phyloP scores from a whole-genome alignment of 2,797 vertebrate genomes.

The Alauda arvensis region DNA sequence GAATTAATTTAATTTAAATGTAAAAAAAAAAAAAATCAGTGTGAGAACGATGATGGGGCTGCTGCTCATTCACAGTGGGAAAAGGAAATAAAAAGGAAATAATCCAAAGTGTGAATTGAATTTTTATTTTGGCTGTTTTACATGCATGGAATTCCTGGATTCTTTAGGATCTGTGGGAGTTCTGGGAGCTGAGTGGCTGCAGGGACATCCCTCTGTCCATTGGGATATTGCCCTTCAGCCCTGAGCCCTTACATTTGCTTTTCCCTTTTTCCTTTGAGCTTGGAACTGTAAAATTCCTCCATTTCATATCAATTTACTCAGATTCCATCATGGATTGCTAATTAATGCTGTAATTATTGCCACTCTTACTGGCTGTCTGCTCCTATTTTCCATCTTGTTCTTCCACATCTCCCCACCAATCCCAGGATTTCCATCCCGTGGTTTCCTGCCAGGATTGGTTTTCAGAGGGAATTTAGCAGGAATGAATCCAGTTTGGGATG shows the following conservation, averaged over 20 bases:
- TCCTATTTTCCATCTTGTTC: neutral
- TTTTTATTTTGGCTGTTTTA: neutral
- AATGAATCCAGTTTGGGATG: neutral
- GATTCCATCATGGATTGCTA: neutral
- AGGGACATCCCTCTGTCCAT: neutral
- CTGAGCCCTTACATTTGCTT: rapidly evolving
- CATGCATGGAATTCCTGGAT: neutral
- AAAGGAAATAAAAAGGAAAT: neutral
- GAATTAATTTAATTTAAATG: neutral
- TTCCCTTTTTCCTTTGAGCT: neutral
- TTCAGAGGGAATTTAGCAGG: neutral
- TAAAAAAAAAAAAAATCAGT: neutral
- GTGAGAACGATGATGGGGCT: no score
- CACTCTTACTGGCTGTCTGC: neutral
- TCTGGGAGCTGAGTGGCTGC: neutral
- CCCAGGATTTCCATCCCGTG: neutral
- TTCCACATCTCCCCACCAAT: neutral
- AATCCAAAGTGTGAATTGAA: rapidly evolving
- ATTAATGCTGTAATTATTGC: neutral
- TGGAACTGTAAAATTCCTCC: neutral
- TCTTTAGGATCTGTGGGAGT: neutral
- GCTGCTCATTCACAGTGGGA: neutral
- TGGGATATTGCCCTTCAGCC: neutral
- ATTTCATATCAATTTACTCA: neutral
- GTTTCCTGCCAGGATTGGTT: neutral